A percentile compares a stretch with the other conserved stretches of the same genome.
These are phyloP conservation scores for Magallana gigas DNA, from an alignment of 1,140 invertebrate genomes.

Conservation along the genomic window DNA sequence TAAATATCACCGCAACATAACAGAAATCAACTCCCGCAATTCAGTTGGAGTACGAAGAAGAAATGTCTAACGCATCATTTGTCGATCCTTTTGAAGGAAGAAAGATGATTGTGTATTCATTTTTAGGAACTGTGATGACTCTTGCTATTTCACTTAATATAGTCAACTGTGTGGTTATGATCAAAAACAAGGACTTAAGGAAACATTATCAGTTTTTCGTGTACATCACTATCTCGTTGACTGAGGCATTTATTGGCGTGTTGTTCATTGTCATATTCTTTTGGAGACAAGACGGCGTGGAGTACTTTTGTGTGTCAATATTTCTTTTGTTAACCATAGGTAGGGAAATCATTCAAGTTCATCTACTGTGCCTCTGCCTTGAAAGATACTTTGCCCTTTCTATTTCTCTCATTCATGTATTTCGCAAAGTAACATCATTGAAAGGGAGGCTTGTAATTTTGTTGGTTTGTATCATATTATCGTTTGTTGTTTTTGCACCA, in stretches of 20 bases:
- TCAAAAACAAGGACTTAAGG: background rate
- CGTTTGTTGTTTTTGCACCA: background rate
- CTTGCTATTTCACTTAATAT: background rate
- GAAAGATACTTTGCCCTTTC: background rate
- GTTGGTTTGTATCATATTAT: background rate
- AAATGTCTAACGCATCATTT: background rate
- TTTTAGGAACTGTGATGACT: background rate
- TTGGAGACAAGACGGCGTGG: background rate
- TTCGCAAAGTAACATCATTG: background rate
- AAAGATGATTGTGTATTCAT: background rate
- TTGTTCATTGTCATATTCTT: background rate
- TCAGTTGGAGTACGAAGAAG: too few relatives aligned
- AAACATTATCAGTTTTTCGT: background rate
- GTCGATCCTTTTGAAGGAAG: background rate
- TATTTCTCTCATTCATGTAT: background rate
- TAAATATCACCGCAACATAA: too few relatives aligned
- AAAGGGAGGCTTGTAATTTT: background rate
- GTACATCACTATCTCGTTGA: background rate
- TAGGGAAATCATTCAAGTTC: background rate
- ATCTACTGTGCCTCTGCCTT: background rate
- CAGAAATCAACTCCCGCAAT: too few relatives aligned
- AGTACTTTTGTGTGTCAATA: background rate
- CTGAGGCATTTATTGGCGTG: background rate
- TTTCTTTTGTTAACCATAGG: background rate
- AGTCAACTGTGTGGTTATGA: background rate